Base-by-base conservation (phyloP, 2,797 vertebrate genomes). In the Trematomus bernacchii region DNA sequence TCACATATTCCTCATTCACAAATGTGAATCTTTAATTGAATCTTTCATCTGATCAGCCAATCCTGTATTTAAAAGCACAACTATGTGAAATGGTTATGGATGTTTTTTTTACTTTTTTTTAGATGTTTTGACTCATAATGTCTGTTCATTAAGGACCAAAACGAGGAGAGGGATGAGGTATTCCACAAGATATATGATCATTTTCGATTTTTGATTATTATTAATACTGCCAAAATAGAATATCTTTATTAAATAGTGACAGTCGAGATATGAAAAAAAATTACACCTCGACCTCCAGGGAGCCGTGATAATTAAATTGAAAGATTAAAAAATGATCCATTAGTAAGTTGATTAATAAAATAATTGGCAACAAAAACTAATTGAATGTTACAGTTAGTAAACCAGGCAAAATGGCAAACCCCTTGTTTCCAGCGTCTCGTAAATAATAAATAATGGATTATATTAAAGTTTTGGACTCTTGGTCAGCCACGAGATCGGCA, bases 1-100 rank as follows among this genome's bases (percentile, higher is more conserved):
- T 59, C 46, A 57, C 10, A 50, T 4, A 27, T 70, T 58, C 10
- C 52, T 44, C 42, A 52, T 19, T 65, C 18, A 18, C 58, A 66
- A 47, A 13, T 62, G 48, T n/a, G n/a, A 4, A 67, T 43, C 6
- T 2, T 61, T 51, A 55, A 61, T 40, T 37, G 47, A 47, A 73
- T 19, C 10, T 71, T 50, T 51, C 19, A 19, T 50, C 30, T 27
- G 18, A 48, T 52, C 15, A 40, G 23, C 15, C 43, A 48, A 6
- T 50, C n/a, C 40, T 23, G 14, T 47, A 19, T 18, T 3, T 66
- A 10, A 43, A 37, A 43, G 8, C 30, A 60, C 37, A 54, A 67
- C 11, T 44, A 2, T 44, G 23, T 60, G 3, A 58, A 37, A 11
- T 8, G 4, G 33, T 52, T 55, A 11, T 19, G 44, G 27, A 16